Evolutionary conservation across 2,888 invertebrate genomes (phyloP).

Genomic region (Cremastobaeus sp.): DNA sequence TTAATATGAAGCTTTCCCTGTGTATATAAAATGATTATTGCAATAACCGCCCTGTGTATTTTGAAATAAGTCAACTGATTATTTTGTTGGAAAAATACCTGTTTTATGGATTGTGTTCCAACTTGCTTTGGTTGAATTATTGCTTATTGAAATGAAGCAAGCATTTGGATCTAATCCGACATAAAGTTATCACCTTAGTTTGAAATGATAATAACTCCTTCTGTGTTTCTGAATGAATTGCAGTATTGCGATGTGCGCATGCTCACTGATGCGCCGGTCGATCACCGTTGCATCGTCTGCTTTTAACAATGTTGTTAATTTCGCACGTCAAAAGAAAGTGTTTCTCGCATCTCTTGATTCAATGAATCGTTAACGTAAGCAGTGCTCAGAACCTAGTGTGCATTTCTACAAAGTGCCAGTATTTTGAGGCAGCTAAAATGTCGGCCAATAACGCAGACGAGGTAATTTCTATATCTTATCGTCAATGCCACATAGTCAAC

Average conservation of each 20-base stretch:
- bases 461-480: constrained; percentile 32
- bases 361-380: constrained; percentile 22
- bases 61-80: too few relatives aligned
- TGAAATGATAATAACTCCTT: constrained; percentile 20
- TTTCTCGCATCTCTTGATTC: background rate
- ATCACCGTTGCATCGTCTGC: constrained; percentile 67
- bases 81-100: too few relatives aligned
- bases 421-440: constrained; percentile 37
- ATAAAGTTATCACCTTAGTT: constrained; percentile 8
- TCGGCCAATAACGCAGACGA: constrained; percentile 34
- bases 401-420: constrained; percentile 30
- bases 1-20: too few relatives aligned
- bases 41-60: too few relatives aligned
- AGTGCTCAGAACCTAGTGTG: background rate
- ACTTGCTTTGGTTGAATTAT: too few relatives aligned
- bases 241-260: constrained; percentile 48
- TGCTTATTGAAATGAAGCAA: too few relatives aligned
- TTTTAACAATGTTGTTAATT: constrained; percentile 57
- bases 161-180: background rate
- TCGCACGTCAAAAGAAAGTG: constrained; percentile 29
- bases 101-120: too few relatives aligned
- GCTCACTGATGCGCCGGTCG: constrained; percentile 61
- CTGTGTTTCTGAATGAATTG: constrained; percentile 44
- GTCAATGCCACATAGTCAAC: constrained; percentile 34
- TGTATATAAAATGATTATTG: too few relatives aligned